Conservation (phyloP, 2,113 vertebrate genomes). For the Nothocercus nigrocapillus region DNA sequence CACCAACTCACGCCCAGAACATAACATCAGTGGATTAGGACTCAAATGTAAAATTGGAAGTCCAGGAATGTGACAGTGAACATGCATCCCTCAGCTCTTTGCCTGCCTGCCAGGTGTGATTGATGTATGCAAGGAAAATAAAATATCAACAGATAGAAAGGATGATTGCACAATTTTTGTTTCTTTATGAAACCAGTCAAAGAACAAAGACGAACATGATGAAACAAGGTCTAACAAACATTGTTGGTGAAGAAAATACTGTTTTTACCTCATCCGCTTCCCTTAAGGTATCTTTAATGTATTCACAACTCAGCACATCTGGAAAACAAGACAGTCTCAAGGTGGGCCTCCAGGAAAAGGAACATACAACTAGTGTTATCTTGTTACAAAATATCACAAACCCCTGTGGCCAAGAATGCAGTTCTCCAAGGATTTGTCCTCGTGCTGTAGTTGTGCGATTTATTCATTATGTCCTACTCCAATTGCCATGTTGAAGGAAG, state of each 20-base stretch:
- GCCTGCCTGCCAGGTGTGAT: neutral
- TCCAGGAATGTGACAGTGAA: neutral
- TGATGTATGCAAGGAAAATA: neutral
- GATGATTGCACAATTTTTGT: neutral
- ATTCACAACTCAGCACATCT: neutral
- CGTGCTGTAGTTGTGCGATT: neutral
- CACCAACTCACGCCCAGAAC: neutral
- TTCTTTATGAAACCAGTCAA: conserved; percentile 20
- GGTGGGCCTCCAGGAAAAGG: neutral
- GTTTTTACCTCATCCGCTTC: neutral
- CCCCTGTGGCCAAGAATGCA: neutral
- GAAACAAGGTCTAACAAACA: neutral
- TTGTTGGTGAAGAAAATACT: neutral
- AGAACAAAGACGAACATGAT: neutral
- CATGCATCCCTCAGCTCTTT: neutral
- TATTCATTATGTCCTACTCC: neutral
- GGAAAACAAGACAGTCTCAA: neutral
- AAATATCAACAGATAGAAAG: neutral
- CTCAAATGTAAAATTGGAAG: neutral
- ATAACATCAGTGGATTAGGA: neutral
- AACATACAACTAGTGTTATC: neutral
- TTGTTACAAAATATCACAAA: neutral
- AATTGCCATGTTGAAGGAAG: neutral
- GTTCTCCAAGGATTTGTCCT: neutral
- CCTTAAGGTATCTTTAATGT: neutral